A percentile compares a stretch with the other conserved stretches of the same genome.
Evolutionary conservation across 2,113 vertebrate species (phyloP).

Genomic region (Glareola pratincola): DNA sequence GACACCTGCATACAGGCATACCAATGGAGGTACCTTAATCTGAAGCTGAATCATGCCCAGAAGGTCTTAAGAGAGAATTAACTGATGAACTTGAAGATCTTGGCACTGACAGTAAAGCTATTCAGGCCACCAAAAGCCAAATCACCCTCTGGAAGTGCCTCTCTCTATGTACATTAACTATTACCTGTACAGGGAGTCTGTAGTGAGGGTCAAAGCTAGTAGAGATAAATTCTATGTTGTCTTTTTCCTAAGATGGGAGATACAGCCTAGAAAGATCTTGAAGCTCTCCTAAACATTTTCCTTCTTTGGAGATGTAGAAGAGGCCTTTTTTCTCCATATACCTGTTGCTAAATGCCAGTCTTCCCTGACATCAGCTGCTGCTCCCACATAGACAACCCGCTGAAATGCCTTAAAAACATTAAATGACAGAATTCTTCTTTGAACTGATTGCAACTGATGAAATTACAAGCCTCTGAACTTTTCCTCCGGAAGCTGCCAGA

Average conservation of each 20-base stretch:
- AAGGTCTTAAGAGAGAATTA: background rate
- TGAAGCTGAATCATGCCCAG: background rate
- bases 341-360: background rate
- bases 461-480: slow-evolving; percentile 23
- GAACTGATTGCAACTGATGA: background rate
- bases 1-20: background rate
- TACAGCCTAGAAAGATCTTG: background rate
- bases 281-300: background rate
- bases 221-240: background rate
- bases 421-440: slow-evolving; percentile 12
- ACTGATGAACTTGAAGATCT: background rate
- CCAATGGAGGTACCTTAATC: background rate
- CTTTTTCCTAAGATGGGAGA: background rate
- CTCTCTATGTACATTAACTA: background rate
- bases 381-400: background rate
- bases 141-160: background rate
- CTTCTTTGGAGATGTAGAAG: slow-evolving; percentile 7
- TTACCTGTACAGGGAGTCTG: background rate
- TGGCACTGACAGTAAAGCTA: background rate
- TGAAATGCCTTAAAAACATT: slow-evolving; percentile 20
- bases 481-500: slow-evolving; percentile 15
- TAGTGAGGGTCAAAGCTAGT: background rate
- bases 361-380: slow-evolving; percentile 3
- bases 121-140: background rate
- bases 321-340: background rate